Base-by-base conservation (phyloP, 2,888 invertebrate genomes). In the Alloplasta piceator region DNA sequence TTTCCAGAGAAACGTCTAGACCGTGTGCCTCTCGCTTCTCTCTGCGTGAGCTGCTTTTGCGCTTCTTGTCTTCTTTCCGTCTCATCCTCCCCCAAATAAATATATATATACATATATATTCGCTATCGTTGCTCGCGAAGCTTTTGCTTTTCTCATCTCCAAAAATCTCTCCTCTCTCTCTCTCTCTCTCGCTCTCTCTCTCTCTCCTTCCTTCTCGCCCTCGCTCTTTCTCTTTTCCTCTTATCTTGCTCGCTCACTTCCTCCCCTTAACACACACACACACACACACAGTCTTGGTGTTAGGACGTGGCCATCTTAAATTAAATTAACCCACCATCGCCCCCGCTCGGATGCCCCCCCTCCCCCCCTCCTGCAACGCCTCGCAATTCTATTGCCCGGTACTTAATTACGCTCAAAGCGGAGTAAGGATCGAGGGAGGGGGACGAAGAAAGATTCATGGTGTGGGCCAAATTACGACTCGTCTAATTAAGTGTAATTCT, bases 1-100 rank as follows among this genome's bases (percentile, higher is more conserved):
- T 84, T 84, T 84, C 84, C 84, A 84, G 83, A 83, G 84, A 83
- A 82, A 70, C 83, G 83, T 84, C 84, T 84, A 80, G 80, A 80
- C 80, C 83, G 82, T 80, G 76, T 71, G 78, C 78, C 26, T 78
- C 58, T 73, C 63, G 52, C 55, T 56, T 66, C 58, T 38, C 70
- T 38, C 14, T 14, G 52, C 52, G n/a, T 48, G 80, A 67, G 77
- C 68, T 80, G 78, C 67, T 76, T 78, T 78, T 82, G 26, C 26
- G 61, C 66, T 71, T 77, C 79, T 77, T 38, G 80, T 48, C 60
- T 70, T 64, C 73, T 79, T 72, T 75, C 55, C 78, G 58, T 71
- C 75, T 68, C 73, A 64, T 82, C 63, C 75, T 50, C 76, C 73
- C 48, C 63, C 61, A 41, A 68, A 66, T 68, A n/a, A n/a, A 26